phyloP scores from a whole-genome alignment of 2,113 vertebrate species.

The Xerus inauris region DNA sequence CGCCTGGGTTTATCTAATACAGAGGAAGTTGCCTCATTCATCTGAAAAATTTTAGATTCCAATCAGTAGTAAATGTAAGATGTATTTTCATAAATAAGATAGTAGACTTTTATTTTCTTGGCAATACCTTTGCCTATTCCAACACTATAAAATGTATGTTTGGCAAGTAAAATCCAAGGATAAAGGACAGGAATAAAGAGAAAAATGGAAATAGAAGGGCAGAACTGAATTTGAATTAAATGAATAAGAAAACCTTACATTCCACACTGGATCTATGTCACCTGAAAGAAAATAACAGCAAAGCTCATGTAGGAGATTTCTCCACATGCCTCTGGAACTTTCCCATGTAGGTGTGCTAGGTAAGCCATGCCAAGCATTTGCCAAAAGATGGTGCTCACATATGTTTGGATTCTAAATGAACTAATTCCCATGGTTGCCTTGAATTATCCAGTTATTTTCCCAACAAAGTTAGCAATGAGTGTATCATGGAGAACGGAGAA shows the following conservation, averaged over 20 bases:
- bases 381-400: not conserved
- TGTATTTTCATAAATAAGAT: not conserved
- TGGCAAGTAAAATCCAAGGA: constrained; percentile 7
- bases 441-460: constrained; percentile 44
- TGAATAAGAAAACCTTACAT: not conserved
- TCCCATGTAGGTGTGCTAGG: not conserved
- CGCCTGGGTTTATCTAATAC: not conserved
- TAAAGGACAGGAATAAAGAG: not conserved
- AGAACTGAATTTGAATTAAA: not conserved
- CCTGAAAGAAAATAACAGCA: not conserved
- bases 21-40: not conserved
- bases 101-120: not conserved
- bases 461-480: constrained; percentile 29
- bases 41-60: constrained; percentile 25
- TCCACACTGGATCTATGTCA: not conserved
- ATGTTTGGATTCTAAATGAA: constrained; percentile 40
- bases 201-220: not conserved
- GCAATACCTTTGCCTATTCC: not conserved
- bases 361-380: not conserved
- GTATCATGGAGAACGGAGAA: not conserved
- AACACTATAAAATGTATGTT: not conserved
- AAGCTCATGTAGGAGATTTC: not conserved
- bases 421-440: constrained; percentile 33
- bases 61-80: constrained; percentile 13
- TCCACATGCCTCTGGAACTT: not conserved